Conservation (phyloP, 2,797 vertebrate genomes). For the Anguilla obscura region DNA sequence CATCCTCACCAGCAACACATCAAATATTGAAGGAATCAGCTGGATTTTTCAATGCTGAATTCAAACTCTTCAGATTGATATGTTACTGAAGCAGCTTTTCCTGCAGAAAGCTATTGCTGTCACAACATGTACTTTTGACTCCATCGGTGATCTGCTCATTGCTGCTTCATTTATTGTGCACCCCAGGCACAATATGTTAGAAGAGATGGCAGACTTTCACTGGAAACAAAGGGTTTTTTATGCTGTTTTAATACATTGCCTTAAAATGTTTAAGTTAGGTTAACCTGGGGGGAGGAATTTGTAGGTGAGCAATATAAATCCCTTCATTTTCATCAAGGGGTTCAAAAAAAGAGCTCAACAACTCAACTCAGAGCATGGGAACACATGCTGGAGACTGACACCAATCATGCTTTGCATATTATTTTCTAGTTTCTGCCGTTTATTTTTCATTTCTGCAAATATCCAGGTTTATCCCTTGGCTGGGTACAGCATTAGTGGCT, state of each 20-base stretch:
- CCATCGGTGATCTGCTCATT: conserved; percentile 58
- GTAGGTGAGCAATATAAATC: conserved; percentile 19
- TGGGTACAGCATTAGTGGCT: not conserved
- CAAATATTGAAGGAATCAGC: not conserved
- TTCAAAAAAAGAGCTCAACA: conserved; percentile 6
- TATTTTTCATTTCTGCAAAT: not conserved
- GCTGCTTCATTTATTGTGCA: conserved; percentile 60
- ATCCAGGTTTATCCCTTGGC: not conserved
- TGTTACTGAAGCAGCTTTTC: not conserved
- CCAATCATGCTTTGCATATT: conserved; percentile 5
- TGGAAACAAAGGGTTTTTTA: conserved; percentile 11
- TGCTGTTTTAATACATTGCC: not conserved
- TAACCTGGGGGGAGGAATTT: conserved; percentile 23
- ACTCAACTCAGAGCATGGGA: not conserved
- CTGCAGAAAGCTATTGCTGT: conserved; percentile 33
- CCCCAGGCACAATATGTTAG: conserved; percentile 62
- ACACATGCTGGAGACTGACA: not conserved
- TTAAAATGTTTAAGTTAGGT: conserved; percentile 25
- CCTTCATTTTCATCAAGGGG: conserved; percentile 23
- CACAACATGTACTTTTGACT: conserved; percentile 63
- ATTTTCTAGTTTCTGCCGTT: conserved; percentile 22
- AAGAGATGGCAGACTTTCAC: conserved; percentile 53
- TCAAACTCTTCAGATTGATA: not conserved
- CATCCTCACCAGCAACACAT: too few species aligned
- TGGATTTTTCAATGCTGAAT: not conserved